phyloP scores from a whole-genome alignment of 2,113 vertebrate genomes.

The Pungitius pungitius region DNA sequence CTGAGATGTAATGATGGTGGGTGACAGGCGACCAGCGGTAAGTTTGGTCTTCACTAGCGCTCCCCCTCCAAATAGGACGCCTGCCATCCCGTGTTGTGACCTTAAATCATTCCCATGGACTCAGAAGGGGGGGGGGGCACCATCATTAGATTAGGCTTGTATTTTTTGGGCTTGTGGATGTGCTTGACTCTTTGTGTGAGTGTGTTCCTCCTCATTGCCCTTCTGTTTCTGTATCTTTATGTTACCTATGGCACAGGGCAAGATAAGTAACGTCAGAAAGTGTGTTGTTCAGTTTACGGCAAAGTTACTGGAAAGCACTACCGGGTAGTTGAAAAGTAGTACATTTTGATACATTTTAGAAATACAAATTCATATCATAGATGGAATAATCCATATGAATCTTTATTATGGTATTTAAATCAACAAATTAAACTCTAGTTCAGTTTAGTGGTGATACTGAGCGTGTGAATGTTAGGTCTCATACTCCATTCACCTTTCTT shows the following conservation, averaged over 20 bases:
- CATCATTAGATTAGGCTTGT: slow-evolving; percentile 78
- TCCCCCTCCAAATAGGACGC: slow-evolving; percentile 65
- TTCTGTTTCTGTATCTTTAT: slow-evolving; percentile 60
- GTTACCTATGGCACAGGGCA: slow-evolving; percentile 47
- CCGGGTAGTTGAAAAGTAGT: background rate
- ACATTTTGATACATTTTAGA: background rate
- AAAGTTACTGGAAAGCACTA: slow-evolving; percentile 5
- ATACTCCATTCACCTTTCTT: slow-evolving; percentile 72
- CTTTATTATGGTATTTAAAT: background rate
- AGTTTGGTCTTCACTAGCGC: slow-evolving; percentile 77
- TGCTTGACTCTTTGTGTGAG: slow-evolving; percentile 51
- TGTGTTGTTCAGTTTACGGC: background rate
- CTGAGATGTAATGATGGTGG: slow-evolving; percentile 83
- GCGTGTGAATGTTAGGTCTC: slow-evolving; percentile 45
- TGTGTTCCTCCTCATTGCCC: slow-evolving; percentile 64
- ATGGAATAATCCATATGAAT: background rate
- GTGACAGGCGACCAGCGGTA: slow-evolving; percentile 75
- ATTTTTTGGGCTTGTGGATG: slow-evolving; percentile 56
- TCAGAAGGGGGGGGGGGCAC: slow-evolving; percentile 72
- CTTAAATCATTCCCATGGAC: slow-evolving; percentile 64
- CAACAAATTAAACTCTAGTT: background rate
- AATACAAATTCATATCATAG: background rate
- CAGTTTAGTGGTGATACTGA: background rate
- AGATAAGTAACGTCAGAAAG: background rate
- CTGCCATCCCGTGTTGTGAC: slow-evolving; percentile 68